phyloP scores from a whole-genome alignment of 2,888 invertebrate genomes.

The Spodoptera littoralis region DNA sequence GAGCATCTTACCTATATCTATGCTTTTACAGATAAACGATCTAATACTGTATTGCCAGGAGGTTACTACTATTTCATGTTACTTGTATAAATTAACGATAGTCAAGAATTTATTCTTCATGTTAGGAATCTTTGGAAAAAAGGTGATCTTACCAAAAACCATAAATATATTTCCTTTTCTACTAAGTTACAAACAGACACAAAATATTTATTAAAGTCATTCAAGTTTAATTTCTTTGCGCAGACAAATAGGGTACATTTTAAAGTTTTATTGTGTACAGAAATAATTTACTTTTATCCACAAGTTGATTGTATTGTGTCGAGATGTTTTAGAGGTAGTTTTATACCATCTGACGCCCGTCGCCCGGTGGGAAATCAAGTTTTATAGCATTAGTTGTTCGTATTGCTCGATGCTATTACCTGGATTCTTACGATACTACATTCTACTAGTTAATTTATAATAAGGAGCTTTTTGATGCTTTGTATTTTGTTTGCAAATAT shows the following conservation, averaged over 20 bases:
- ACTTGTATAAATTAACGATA: no score
- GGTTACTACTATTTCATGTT: no score
- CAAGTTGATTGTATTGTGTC: slow-evolving; percentile 4
- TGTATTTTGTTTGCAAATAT: no score
- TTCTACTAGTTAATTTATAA: slow-evolving; percentile 3
- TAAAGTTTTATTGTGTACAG: neutral
- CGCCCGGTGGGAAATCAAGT: slow-evolving; percentile 34
- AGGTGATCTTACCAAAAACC: no score
- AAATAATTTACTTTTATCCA: slow-evolving; percentile 18
- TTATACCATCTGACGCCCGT: neutral
- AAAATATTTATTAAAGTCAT: no score
- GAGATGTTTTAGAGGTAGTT: slow-evolving; percentile 11
- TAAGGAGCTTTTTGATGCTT: neutral
- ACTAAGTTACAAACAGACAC: no score
- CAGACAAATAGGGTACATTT: neutral
- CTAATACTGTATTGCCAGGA: no score
- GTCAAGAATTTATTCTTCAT: no score
- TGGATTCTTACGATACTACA: slow-evolving; percentile 13
- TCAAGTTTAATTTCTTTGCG: neutral
- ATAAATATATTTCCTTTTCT: no score
- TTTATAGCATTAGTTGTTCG: slow-evolving; percentile 26
- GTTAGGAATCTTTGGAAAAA: no score
- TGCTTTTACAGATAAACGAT: no score
- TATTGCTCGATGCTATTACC: slow-evolving; percentile 18
- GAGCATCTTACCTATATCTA: no score